Base-by-base conservation (phyloP, 2,113 vertebrate species). In the Oryzias melastigma region DNA sequence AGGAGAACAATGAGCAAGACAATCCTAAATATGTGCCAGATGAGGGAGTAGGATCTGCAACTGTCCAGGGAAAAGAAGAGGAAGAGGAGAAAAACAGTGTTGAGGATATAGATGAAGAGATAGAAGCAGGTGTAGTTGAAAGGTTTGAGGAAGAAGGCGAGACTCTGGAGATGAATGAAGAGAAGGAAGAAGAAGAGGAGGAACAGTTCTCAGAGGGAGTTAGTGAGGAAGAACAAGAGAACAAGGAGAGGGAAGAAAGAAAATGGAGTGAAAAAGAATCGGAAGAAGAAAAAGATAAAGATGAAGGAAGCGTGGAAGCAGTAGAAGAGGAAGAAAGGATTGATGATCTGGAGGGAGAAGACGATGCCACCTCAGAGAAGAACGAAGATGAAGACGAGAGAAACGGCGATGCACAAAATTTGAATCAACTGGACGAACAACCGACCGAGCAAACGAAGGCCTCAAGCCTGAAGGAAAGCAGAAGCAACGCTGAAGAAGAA, bases 371-470 rank as follows among this genome's bases (percentile, higher is more conserved):
- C 68, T 14, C 44, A 53, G 42, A 8, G n/a, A 55, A 78, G 35
- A 54, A 3, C 15, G 20, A 25, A 47, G 43, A 51, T 17, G 61
- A 73, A 55, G 57, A 61, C 24, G 73, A 73, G 19, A 45, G 10
- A 5, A 63, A 52, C 14, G 54, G 46, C 20, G 50, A 66, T 46
- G 59, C 64, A 22, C 58, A 69, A 48, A 22, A 57, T 22, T 52
- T 35, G 16, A 40, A 60, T 0, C 10, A 52, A 52, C 19, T 20
- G 24, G 65, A 73, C 54, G 16, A 53, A 10, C 29, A 47, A 18
- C 40, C 41, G 16, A 20, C 58, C 1, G 20, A 49, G 4, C 63
- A 69, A 7, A 1, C 4, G 3, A 20, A 92, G 58, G 68, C 89
- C 19, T 62, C 15, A 1, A 64, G 57, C 59, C 41, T 71, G 17